Evolutionary conservation across 2,888 invertebrate species (phyloP), one percentile per base, ranked within the genome.

Genomic region (Bombylius major): DNA sequence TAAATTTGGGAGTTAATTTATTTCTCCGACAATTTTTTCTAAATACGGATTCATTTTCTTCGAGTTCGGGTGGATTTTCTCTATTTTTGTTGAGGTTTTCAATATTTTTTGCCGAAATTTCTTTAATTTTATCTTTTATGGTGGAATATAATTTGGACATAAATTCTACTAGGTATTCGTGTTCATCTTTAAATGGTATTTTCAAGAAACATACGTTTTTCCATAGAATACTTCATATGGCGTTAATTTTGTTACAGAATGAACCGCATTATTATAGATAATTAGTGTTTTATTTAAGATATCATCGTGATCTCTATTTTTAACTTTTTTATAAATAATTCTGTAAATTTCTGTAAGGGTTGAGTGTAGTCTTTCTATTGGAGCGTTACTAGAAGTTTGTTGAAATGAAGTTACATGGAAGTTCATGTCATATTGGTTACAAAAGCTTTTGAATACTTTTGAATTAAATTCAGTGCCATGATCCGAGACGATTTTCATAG

Each of bases 321-420:
- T 36, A 4, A 3, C 9, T 47, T 47, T 36, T 14, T 46, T 51
- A 48, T 44, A 33, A n/a, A 62, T 57, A 36, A 61, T 54, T 23
- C 60, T 14, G 14, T 58, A 61, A 4, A 61, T 61, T 59, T 61
- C 61, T 11, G 57, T 61, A 5, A 59, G 14, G 4, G 53, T 59
- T 2, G 59, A 61, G 14, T 59, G 59, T 4, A 57, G 14, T 58
- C 59, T 60, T 57, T 54, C 62, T n/a, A 56, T 60, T 51, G 51
- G 61, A 11, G 55, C 56, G 50, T 56, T 59, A 14, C 51, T 60
- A 14, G 57, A n/a, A 59, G 23, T 23, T 23, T 23, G 23, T 23
- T 23, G 23, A 3, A 23, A 23, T 23, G 23, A 23, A 3, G 23
- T 62, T 36, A 50, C 34, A 47, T 61, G 57, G 34, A 54, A 53